phyloP scores from a whole-genome alignment of 2,888 invertebrate genomes.

The Sarcophaga caerulescens region DNA sequence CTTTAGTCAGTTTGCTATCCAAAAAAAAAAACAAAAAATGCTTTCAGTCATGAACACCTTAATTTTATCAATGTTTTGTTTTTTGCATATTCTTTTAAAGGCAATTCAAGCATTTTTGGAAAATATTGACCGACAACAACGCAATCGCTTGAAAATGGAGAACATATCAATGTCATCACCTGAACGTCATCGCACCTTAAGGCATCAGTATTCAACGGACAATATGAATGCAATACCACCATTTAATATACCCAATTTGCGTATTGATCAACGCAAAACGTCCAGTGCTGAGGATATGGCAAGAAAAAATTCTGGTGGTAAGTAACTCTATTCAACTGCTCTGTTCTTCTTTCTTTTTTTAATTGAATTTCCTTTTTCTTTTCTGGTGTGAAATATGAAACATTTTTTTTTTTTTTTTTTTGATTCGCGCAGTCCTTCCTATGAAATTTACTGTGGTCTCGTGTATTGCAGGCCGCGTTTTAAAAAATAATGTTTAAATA shows the following conservation, averaged over 20 bases:
- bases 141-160: constrained; percentile 93
- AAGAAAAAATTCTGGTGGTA: constrained; percentile 91
- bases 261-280: constrained; percentile 93
- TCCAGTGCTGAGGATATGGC: constrained; percentile 96
- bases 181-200: constrained; percentile 87
- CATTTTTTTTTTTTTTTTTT: background rate
- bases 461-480: too few species aligned
- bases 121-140: constrained; percentile 92
- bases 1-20: too few species aligned
- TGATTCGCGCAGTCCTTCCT: background rate
- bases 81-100: constrained; percentile 74
- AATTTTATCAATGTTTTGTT: background rate
- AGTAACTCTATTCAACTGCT: constrained; percentile 67
- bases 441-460: too few species aligned
- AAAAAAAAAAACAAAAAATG: too few species aligned
- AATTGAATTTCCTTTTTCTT: background rate
- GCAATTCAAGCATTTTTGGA: constrained; percentile 96
- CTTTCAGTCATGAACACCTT: too few species aligned
- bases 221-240: constrained; percentile 92
- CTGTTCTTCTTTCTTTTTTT: background rate
- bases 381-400: background rate
- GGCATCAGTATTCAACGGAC: constrained; percentile 92
- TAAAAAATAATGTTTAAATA: too few species aligned
- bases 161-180: constrained; percentile 88
- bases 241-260: constrained; percentile 93